Percentiles rank a stretch among this genome's conserved stretches.
phyloP scores from a whole-genome alignment of 37 sponge, comb jelly and placozoan genomes.

The Tethya wilhelma region DNA sequence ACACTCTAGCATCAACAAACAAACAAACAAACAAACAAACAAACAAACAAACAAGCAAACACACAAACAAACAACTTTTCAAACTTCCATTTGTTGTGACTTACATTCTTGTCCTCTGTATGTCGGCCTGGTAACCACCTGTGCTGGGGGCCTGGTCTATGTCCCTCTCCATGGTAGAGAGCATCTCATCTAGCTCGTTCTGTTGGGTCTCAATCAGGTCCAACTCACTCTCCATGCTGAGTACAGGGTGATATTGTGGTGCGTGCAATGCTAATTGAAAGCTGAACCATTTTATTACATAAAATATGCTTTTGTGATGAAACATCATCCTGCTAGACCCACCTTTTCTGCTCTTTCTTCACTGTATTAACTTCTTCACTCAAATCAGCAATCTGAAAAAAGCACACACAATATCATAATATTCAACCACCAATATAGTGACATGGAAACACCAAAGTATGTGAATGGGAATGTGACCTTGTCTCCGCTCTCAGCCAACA shows the following conservation, averaged over 20 bases:
- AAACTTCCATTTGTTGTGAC: too few relatives aligned
- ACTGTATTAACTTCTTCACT: constrained; percentile 72
- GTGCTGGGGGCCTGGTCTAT: constrained; percentile 22
- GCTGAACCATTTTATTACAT: background rate
- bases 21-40: too few relatives aligned
- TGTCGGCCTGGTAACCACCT: constrained; percentile 71
- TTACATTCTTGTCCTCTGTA: constrained; percentile 84
- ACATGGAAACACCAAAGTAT: background rate
- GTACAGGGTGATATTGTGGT: background rate
- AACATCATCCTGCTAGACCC: too few relatives aligned
- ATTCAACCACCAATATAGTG: background rate
- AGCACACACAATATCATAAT: background rate
- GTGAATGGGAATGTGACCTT: constrained; percentile 34
- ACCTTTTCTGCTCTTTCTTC: constrained; percentile 67
- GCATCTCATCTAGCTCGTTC: constrained; percentile 88
- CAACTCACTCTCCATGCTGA: constrained; percentile 88
- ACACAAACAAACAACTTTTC: too few relatives aligned
- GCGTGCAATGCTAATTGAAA: background rate
- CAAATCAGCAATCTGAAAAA: constrained; percentile 55
- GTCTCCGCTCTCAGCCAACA: constrained; percentile 86
- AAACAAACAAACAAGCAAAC: too few relatives aligned
- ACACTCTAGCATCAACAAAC: too few relatives aligned
- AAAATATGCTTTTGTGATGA: constrained; percentile 44
- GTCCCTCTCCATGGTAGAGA: constrained; percentile 71
- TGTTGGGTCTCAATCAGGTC: constrained; percentile 95